phyloP scores from a whole-genome alignment of 2,797 vertebrate species.

The Pseudomugil tenellus region DNA sequence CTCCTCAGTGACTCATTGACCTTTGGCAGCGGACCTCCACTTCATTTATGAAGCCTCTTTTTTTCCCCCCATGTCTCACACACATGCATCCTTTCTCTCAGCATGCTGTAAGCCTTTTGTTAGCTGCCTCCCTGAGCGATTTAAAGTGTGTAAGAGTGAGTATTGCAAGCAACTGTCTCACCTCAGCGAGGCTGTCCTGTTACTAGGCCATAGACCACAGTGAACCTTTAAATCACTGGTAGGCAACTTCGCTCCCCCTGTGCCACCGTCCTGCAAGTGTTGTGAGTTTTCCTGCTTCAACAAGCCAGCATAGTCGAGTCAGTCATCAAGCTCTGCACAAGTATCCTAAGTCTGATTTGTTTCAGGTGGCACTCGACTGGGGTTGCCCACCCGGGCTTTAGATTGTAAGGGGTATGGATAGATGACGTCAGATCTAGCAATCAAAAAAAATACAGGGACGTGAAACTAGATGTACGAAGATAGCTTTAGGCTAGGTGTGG shows the following conservation, averaged over 20 bases:
- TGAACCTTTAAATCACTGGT: too few species aligned
- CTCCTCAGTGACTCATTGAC: constrained; percentile 65
- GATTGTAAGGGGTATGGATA: constrained; percentile 13
- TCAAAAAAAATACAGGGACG: constrained; percentile 14
- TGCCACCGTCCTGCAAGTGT: too few species aligned
- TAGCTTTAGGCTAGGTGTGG: constrained; percentile 1
- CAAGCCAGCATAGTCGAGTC: too few species aligned
- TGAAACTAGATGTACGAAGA: constrained; percentile 9
- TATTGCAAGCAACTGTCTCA: constrained; percentile 17
- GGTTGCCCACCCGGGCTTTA: too few species aligned
- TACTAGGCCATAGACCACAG: background rate
- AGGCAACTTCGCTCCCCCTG: too few species aligned
- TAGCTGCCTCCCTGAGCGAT: constrained; percentile 30
- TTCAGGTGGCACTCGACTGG: too few species aligned
- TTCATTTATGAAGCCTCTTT: constrained; percentile 43
- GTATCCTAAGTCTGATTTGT: too few species aligned
- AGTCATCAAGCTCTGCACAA: too few species aligned
- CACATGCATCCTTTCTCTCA: constrained; percentile 39
- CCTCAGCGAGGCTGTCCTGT: constrained; percentile 24
- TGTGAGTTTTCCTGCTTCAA: too few species aligned
- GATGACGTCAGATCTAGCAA: constrained; percentile 13
- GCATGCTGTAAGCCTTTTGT: constrained; percentile 26
- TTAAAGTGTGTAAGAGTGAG: constrained; percentile 18
- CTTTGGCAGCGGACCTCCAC: constrained; percentile 56
- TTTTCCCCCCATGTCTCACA: constrained; percentile 20